Base-by-base conservation (phyloP, 2,888 invertebrate species). In the Apoda limacodes region DNA sequence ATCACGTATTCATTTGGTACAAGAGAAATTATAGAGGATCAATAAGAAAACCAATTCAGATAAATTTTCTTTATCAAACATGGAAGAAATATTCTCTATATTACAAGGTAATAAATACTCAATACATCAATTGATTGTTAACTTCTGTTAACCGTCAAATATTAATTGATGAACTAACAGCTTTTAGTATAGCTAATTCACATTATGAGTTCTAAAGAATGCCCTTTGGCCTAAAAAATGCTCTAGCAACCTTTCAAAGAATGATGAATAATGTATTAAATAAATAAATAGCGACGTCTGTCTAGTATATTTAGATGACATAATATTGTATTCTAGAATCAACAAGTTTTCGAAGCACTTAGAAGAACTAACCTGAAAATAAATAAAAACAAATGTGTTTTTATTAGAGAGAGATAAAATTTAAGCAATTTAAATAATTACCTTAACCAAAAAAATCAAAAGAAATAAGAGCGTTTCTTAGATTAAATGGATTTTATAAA, bases 31-130 rank as follows among this genome's bases (percentile, higher is more conserved):
- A n/a, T n/a, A n/a, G 12, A 17, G 59, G 37, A 26, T 67, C 26
- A 70, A 69, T 34, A 48, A 61, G 6, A 46, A 49, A 15, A 64
- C 65, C 1, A 43, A 60, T 1, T 52, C 46, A 3, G 58, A 65
- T 26, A 36, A 32, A 22, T 32, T 32, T n/a, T 30, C 30, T 2
- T 14, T 38, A 13, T 30, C 28, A 5, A 39, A 32, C n/a, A 35
- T 39, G 2, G 30, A 39, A 5, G 32, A 39, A 25, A 27, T 40
- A n/a, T n/a, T n/a, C n/a, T n/a, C n/a, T n/a, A n/a, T n/a, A n/a
- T n/a, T n/a, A n/a, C n/a, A n/a, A n/a, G 22, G 26, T 34, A n/a
- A 34, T 34, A 10, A 34, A 34, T 23, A 17, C 34, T 13, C 34
- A 30, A 27, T 34, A 30, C 20, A 28, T 10, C 2, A 34, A 33